Evolutionary conservation across 2,888 invertebrate genomes (phyloP).

Genomic region (Heliothis peltigera): DNA sequence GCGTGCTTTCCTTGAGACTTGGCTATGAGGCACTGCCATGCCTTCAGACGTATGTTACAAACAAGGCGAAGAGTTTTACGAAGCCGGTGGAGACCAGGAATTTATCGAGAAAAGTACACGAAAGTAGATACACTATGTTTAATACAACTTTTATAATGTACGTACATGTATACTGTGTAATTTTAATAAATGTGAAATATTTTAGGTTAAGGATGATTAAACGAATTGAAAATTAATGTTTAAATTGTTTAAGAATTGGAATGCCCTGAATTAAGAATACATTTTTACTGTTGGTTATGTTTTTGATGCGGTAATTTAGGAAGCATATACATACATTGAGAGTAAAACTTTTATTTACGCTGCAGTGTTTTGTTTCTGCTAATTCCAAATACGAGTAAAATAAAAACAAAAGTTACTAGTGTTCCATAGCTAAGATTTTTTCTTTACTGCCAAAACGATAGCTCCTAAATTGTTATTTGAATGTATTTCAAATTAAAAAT

Average conservation of each 20-base stretch:
- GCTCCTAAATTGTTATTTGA: no score
- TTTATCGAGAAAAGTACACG: not conserved
- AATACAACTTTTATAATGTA: slow-evolving; percentile 54
- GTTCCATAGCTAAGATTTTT: no score
- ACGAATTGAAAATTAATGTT: slow-evolving; percentile 35
- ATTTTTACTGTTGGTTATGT: not conserved
- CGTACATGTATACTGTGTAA: slow-evolving; percentile 59
- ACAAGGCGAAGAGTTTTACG: no score
- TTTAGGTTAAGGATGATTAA: slow-evolving; percentile 27
- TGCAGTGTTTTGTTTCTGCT: no score
- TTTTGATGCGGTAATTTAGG: not conserved
- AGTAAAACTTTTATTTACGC: not conserved
- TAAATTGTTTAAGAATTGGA: slow-evolving; percentile 18
- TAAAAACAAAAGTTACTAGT: no score
- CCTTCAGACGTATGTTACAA: no score
- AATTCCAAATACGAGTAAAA: no score
- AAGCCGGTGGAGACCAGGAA: not conserved
- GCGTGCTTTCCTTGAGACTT: no score
- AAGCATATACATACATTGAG: no score
- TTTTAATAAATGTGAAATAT: slow-evolving; percentile 55
- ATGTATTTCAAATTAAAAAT: no score
- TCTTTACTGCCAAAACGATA: no score
- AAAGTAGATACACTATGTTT: slow-evolving; percentile 17
- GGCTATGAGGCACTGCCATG: no score
- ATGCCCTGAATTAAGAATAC: not conserved